phyloP scores from a whole-genome alignment of 2,888 invertebrate genomes.

The Synergus umbraculus region DNA sequence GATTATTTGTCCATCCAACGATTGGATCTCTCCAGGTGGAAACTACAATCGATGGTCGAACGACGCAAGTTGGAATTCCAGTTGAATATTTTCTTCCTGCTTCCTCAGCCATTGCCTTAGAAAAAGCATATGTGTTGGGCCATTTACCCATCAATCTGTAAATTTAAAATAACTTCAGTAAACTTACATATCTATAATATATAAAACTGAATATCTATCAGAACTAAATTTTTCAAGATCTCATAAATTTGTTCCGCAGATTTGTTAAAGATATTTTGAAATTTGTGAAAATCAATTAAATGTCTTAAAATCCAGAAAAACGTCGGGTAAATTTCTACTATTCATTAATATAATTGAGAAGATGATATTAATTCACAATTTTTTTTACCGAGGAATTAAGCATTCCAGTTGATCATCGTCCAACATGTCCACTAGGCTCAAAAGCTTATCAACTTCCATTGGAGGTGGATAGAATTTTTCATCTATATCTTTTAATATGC shows the following conservation, averaged over 20 bases:
- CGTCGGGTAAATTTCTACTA: no score
- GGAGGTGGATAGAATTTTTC: constrained; percentile 70
- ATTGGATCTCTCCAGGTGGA: constrained; percentile 77
- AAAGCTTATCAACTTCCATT: constrained; percentile 63
- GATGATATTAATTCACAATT: not conserved
- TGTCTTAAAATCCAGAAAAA: no score
- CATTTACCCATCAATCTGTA: constrained; percentile 79
- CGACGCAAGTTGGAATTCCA: constrained; percentile 82
- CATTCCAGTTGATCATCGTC: constrained; percentile 65
- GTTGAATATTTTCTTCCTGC: constrained; percentile 79
- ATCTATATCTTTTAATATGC: constrained; percentile 66
- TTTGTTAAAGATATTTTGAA: no score
- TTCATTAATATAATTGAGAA: no score
- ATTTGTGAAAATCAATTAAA: no score
- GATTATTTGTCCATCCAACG: constrained; percentile 84
- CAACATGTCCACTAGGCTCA: constrained; percentile 66
- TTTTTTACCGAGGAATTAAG: constrained; percentile 67
- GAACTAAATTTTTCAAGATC: no score
- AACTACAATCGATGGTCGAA: constrained; percentile 83
- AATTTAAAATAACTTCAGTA: constrained; percentile 28
- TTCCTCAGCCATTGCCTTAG: constrained; percentile 86
- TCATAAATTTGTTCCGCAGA: no score
- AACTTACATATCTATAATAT: not conserved
- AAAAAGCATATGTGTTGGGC: constrained; percentile 87
- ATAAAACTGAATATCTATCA: no score